Conservation (phyloP, 2,113 vertebrate genomes). For the Parotia lawesii region DNA sequence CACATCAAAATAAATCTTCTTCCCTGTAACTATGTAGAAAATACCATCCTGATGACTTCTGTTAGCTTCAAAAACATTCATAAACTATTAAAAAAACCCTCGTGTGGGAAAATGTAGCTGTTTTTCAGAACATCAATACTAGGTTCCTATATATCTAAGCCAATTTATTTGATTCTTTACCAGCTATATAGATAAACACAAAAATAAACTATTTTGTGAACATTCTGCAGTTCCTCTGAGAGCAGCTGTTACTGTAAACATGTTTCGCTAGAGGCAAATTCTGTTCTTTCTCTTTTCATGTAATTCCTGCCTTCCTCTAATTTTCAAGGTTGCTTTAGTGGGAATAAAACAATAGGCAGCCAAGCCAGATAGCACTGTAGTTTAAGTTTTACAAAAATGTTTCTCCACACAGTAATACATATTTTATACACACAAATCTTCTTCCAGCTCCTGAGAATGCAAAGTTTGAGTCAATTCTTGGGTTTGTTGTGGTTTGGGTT, state of each 20-base stretch:
- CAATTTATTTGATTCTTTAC: conserved; percentile 22
- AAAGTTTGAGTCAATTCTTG: background rate
- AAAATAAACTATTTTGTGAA: conserved; percentile 33
- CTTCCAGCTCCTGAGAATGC: background rate
- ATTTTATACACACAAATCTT: background rate
- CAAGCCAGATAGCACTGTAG: background rate
- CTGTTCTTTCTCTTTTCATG: conserved; percentile 27
- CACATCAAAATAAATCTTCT: background rate
- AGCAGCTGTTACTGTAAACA: conserved; percentile 61
- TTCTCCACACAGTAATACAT: background rate
- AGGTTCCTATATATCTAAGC: background rate
- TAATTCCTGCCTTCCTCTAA: conserved; percentile 37
- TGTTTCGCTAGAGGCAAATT: conserved; percentile 48
- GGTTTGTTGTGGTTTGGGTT: background rate
- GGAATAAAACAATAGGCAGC: background rate
- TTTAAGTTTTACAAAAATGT: background rate
- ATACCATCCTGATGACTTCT: background rate
- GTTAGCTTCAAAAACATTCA: background rate
- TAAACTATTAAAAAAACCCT: background rate
- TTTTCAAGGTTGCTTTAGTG: conserved; percentile 41
- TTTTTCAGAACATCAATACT: background rate
- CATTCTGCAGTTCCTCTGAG: conserved; percentile 34
- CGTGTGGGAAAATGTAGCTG: background rate
- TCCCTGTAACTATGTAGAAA: background rate
- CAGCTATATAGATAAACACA: background rate